Percentiles rank a stretch among this genome's conserved stretches.
phyloP scores from a whole-genome alignment of 2,888 invertebrate genomes.

The Priapulus caudatus region DNA sequence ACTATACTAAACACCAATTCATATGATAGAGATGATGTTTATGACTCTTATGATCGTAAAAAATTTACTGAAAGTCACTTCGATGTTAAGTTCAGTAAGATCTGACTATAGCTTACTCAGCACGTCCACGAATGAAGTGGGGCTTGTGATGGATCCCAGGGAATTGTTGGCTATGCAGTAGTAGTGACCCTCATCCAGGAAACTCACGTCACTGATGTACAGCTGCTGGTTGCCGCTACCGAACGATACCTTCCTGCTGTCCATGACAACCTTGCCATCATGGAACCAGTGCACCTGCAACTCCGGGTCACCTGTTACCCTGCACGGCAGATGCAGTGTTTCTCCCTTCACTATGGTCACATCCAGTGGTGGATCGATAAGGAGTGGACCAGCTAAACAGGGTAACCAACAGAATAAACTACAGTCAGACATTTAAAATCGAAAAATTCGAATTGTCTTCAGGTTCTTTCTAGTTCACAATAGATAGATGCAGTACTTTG shows the following conservation, averaged over 20 bases:
- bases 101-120: conserved; percentile 3
- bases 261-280: no score
- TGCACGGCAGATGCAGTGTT: background rate
- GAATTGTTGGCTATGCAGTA: conserved; percentile 1
- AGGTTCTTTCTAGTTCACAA: no score
- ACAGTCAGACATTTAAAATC: no score
- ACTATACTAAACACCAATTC: no score
- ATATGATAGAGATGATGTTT: no score
- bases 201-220: background rate
- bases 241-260: no score
- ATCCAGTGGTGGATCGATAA: background rate
- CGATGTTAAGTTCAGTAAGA: no score
- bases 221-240: background rate
- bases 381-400: background rate
- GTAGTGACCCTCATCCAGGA: background rate
- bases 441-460: no score
- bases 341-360: background rate
- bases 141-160: background rate
- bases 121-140: background rate
- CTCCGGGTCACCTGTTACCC: background rate
- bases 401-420: no score
- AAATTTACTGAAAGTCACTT: no score
- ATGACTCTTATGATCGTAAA: no score
- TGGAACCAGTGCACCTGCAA: background rate
- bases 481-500: no score